Base-by-base conservation (phyloP, 2,797 vertebrate genomes). In the Cossypha polioptera region DNA sequence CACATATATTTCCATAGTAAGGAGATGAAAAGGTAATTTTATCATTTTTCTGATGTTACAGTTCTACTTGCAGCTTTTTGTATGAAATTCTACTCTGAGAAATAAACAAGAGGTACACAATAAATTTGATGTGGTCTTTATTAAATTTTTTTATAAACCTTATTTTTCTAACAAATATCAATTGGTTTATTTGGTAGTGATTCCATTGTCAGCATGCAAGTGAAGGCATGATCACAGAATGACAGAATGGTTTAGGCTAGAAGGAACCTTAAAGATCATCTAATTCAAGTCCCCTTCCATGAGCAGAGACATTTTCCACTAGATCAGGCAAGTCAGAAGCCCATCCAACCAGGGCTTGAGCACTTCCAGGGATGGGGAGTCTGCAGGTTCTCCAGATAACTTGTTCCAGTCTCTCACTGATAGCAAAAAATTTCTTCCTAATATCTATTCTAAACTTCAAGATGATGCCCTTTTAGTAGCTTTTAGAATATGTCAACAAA, bases 91-190 rank as follows among this genome's bases (percentile, higher is more conserved):
- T 19, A 7, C 10, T 82, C n/a, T 53, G 16, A 67, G 4, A 17
- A 61, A 8, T n/a, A 45, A 25, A 40, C 12, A 88, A 36, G 8
- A 71, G 2, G 4, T 33, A 35, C 10, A 24, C 12, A 35, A 13
- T 2, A 2, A 1, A 0, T 28, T 11, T 57, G 36, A 22, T 19
- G 5, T 11, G 11, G 13, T 2, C 18, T 65, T 48, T 45, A 31
- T 50, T 63, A 50, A 51, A 28, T 6, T 31, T 90, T 59, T 65
- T 5, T 36, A 31, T 21, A 28, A 85, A 33, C 2, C 3, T 51
- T 22, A 5, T 48, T n/a, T 67, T 43, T 7, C 22, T 61, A 68
- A 33, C 8, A 79, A 72, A 57, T 78, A 75, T 10, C 1, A 2
- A 31, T 48, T 68, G 14, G 6, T 7, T 53, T 65, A 16, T 65